phyloP scores from a whole-genome alignment of 1,140 invertebrate species.

The Zaprionus tsacasi region DNA sequence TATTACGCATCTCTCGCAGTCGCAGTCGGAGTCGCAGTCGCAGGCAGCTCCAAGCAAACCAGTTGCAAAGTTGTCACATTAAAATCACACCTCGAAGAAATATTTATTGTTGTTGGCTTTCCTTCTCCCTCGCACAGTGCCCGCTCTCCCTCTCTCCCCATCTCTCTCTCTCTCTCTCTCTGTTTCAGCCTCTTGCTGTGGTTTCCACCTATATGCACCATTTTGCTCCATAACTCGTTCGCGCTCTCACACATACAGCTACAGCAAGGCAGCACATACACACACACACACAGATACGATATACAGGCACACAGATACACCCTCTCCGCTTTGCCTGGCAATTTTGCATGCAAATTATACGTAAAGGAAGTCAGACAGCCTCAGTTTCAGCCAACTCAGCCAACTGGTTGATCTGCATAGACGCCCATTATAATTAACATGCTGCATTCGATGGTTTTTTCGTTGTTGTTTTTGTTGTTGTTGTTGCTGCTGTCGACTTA shows the following conservation, averaged over 20 bases:
- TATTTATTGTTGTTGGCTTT: slow-evolving; percentile 74
- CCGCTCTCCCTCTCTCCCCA: background rate
- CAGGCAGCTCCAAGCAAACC: slow-evolving; percentile 53
- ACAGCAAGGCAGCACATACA: slow-evolving; percentile 1
- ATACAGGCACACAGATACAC: slow-evolving; percentile 50
- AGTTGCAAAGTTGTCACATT: slow-evolving; percentile 82
- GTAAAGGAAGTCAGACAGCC: slow-evolving; percentile 55
- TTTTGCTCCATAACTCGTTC: slow-evolving; percentile 70
- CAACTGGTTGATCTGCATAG: slow-evolving; percentile 63
- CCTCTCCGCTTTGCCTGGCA: slow-evolving; percentile 59
- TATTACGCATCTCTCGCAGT: slow-evolving; percentile 35
- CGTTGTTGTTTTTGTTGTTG: slow-evolving; percentile 15
- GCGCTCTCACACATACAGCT: slow-evolving; percentile 38
- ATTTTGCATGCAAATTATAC: slow-evolving; percentile 74
- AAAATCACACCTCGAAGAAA: slow-evolving; percentile 78
- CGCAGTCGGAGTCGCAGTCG: background rate
- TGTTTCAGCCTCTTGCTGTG: slow-evolving; percentile 26
- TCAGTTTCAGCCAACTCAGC: slow-evolving; percentile 13
- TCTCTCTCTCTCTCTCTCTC: slow-evolving; percentile 5
- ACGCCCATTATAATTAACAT: slow-evolving; percentile 50
- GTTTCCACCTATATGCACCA: slow-evolving; percentile 56
- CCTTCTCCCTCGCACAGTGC: background rate
- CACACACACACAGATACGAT: slow-evolving; percentile 32
- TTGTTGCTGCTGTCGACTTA: slow-evolving; percentile 1
- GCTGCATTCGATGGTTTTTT: slow-evolving; percentile 21